Conservation (phyloP, 1,140 invertebrate species). For the Cherax destructor region DNA sequence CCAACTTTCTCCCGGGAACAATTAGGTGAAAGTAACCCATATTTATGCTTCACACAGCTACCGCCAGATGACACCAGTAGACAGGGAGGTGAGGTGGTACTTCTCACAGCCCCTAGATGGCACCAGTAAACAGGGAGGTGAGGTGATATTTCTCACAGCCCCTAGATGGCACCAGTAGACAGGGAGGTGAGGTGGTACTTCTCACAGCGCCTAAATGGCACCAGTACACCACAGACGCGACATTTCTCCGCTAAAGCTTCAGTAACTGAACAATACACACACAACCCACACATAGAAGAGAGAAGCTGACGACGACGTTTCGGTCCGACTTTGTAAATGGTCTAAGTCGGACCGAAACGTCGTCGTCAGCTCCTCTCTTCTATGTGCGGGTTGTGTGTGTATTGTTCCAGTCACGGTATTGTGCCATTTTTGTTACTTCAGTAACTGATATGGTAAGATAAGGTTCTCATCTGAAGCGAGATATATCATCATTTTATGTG, state of each 20-base stretch:
- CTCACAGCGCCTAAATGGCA: not conserved
- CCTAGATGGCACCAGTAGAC: not conserved
- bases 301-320: no score
- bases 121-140: not conserved
- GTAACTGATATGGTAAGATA: no score
- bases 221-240: not conserved
- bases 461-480: no score
- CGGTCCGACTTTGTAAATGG: no score
- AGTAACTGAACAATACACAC: no score
- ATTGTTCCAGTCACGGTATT: no score
- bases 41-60: not conserved
- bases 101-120: not conserved
- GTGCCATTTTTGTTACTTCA: no score
- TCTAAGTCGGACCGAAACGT: no score
- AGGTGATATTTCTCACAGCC: not conserved
- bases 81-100: not conserved
- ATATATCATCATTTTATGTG: no score
- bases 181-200: not conserved
- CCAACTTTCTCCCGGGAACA: constrained; percentile 20
- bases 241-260: not conserved
- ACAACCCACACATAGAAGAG: no score
- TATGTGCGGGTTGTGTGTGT: no score
- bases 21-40: constrained; percentile 20
- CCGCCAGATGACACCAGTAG: not conserved
- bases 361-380: no score